Evolutionary conservation across 2,888 invertebrate species (phyloP).

Genomic region (Synergus japonicus): DNA sequence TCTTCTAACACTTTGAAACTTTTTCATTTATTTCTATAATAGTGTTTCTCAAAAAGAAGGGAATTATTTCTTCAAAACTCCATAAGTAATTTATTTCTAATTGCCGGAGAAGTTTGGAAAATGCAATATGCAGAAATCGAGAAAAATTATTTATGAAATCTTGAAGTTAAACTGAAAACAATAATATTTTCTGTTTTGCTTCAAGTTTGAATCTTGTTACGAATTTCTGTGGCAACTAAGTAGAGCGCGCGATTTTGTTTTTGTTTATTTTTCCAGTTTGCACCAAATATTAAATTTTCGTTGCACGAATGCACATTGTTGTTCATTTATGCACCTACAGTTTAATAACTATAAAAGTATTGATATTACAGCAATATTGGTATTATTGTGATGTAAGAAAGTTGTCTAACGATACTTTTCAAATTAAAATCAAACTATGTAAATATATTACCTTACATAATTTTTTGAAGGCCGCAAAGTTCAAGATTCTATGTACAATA

Average conservation of each 20-base stretch:
- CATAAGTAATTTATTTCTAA: not conserved
- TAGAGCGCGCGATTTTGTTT: not conserved
- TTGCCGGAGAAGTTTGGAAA: not conserved
- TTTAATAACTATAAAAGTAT: not conserved
- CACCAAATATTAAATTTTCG: not conserved
- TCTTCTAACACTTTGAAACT: not conserved
- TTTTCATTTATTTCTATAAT: not conserved
- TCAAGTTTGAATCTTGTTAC: not conserved
- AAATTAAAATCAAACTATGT: not conserved
- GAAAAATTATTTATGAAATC: not conserved
- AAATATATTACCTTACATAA: not conserved
- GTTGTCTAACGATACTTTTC: slow-evolving; percentile 31
- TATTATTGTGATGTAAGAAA: slow-evolving; percentile 34
- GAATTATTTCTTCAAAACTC: not conserved
- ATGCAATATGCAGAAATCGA: not conserved
- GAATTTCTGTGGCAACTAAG: not conserved
- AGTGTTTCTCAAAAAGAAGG: not conserved
- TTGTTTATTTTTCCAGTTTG: not conserved
- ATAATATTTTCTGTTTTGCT: not conserved
- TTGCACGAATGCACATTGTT: not conserved
- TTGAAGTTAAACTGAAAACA: not conserved
- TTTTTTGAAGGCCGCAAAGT: not conserved
- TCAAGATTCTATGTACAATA: not conserved
- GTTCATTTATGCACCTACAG: not conserved
- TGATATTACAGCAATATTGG: not conserved